Conservation (phyloP, 2,113 vertebrate genomes). For the Thalassarche chlororhynchos region DNA sequence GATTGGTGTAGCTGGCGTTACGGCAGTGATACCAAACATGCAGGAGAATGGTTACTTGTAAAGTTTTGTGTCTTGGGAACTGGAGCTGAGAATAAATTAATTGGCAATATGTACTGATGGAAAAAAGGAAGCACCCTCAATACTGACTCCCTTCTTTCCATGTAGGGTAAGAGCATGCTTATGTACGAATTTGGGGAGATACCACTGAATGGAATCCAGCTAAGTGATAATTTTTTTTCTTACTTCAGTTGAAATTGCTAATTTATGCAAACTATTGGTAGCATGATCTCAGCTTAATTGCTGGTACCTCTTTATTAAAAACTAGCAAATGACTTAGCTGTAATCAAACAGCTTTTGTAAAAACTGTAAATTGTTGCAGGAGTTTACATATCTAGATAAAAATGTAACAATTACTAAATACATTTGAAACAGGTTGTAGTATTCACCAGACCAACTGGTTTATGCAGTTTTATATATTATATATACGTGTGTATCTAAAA, state of each 20-base stretch:
- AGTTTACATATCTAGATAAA: not conserved
- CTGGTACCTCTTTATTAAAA: not conserved
- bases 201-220: not conserved
- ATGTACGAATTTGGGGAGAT: not conserved
- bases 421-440: not conserved
- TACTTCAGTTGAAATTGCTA: not conserved
- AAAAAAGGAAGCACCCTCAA: not conserved
- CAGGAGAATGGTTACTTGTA: not conserved
- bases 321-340: not conserved
- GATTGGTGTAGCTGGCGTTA: not conserved
- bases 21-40: too few species aligned
- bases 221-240: not conserved
- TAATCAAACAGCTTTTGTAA: not conserved
- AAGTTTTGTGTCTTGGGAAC: not conserved
- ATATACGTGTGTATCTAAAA: not conserved
- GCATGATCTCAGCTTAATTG: not conserved
- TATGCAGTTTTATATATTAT: not conserved
- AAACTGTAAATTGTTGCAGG: not conserved
- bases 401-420: not conserved
- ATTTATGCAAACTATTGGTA: not conserved
- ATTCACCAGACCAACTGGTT: not conserved
- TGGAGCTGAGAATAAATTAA: not conserved
- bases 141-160: not conserved
- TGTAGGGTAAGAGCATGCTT: not conserved
- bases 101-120: not conserved